phyloP scores from a whole-genome alignment of 2,797 vertebrate genomes.

The Lutjanus argentimaculatus region DNA sequence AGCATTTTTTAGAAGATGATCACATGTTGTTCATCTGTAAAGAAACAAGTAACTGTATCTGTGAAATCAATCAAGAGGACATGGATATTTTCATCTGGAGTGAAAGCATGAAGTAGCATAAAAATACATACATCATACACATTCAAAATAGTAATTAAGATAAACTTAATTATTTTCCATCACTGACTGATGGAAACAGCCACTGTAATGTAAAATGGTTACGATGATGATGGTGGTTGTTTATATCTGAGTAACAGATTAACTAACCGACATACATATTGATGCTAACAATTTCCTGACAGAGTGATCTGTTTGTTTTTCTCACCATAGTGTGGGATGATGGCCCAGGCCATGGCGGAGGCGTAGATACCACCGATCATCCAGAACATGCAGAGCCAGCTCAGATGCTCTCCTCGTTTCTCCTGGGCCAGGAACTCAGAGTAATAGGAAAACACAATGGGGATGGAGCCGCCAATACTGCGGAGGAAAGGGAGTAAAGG shows the following conservation, averaged over 20 bases:
- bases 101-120: too few relatives aligned
- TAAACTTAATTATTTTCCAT: not conserved
- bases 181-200: not conserved
- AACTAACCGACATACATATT: not conserved
- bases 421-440: slow-evolving; percentile 98
- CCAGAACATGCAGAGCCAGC: slow-evolving; percentile 99
- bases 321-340: slow-evolving; percentile 97
- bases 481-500: slow-evolving; percentile 7
- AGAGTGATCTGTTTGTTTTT: slow-evolving; percentile 5
- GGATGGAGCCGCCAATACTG: slow-evolving; percentile 97
- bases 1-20: not conserved
- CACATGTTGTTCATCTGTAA: not conserved
- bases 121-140: not conserved
- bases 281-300: slow-evolving; percentile 2
- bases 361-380: slow-evolving; percentile 99
- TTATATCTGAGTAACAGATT: not conserved
- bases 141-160: not conserved
- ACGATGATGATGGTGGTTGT: not conserved
- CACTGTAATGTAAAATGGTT: not conserved
- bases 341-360: slow-evolving; percentile 98
- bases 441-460: slow-evolving; percentile 98
- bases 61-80: too few relatives aligned
- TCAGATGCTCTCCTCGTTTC: slow-evolving; percentile 97
- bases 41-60: not conserved
- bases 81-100: too few relatives aligned